These are phyloP conservation scores for Belgica antarctica DNA, from an alignment of 2,888 invertebrate genomes.

Conservation along the genomic window DNA sequence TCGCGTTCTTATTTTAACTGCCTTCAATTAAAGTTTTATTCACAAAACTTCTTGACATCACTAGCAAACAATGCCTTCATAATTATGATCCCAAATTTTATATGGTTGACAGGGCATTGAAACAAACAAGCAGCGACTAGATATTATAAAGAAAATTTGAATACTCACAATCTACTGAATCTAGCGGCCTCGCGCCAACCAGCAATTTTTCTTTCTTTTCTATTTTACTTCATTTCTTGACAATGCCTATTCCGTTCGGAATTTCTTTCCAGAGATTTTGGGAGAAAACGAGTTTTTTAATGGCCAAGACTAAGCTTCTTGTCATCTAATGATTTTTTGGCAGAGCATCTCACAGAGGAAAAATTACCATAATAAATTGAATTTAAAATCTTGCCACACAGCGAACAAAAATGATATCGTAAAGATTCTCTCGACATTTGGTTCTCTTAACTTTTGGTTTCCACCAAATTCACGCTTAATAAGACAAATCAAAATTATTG, in stretches of 20 bases:
- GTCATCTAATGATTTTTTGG: slow-evolving; percentile 27
- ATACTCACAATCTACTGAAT: neutral
- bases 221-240: no score
- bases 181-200: neutral
- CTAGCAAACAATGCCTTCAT: neutral
- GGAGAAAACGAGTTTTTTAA: neutral
- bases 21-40: neutral
- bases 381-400: neutral
- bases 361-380: slow-evolving; percentile 32
- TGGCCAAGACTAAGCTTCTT: slow-evolving; percentile 15
- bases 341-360: neutral
- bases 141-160: neutral
- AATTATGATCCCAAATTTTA: slow-evolving; percentile 30
- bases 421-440: neutral
- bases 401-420: neutral
- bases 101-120: slow-evolving; percentile 26
- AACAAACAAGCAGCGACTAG: neutral
- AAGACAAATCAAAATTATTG: slow-evolving; percentile 21
- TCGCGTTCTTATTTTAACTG: neutral
- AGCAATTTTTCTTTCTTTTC: slow-evolving; percentile 14
- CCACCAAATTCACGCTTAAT: slow-evolving; percentile 1
- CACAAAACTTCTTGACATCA: neutral
- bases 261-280: slow-evolving; percentile 1
- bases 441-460: neutral
- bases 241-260: neutral